Base-by-base conservation (phyloP, 2,888 invertebrate species). In the Sminthurinus aureus region DNA sequence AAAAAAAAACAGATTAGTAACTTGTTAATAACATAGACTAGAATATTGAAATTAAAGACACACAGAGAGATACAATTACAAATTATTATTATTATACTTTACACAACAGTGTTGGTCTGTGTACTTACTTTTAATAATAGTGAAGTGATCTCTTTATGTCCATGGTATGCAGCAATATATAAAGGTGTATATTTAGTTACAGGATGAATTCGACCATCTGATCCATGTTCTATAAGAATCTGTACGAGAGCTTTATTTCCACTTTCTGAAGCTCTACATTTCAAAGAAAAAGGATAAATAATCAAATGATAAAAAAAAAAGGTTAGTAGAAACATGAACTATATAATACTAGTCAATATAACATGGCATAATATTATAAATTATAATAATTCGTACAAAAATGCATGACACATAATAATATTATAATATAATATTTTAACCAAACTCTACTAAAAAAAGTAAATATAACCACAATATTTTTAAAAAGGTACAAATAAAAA, bases 101-200 rank as follows among this genome's bases (percentile, higher is more conserved):
- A n/a, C n/a, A n/a, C n/a, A n/a, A n/a, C n/a, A n/a, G n/a, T n/a
- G n/a, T n/a, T n/a, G n/a, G n/a, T n/a, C n/a, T n/a, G n/a, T n/a
- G n/a, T n/a, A 58, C 9, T 85, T 85, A 93, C 93, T 91, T 92
- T 91, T 18, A 98, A 91, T 88, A 98, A 91, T 86, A 95, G 90
- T 88, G 94, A 93, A 0, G 94, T 95, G 84, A 97, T 94, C 75
- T 95, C 94, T 86, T 92, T 91, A 89, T 96, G 94, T 0, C 97
- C 97, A 89, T 95, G 95, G 89, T 96, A 96, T 85, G 95, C 95
- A 4, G 98, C 96, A 82, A 96, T 95, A 91, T 98, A 98, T 0
- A 98, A 92, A 0, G 98, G 97, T 0, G 97, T 96, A 90, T 98
- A 97, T 89, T 95, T 94, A 1, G 98, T 98, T 51, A 96, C 95